Percentiles rank a stretch among this genome's conserved stretches.
Evolutionary conservation across 2,888 invertebrate species (phyloP).

Genomic region (Ptycholaimellus sp.): DNA sequence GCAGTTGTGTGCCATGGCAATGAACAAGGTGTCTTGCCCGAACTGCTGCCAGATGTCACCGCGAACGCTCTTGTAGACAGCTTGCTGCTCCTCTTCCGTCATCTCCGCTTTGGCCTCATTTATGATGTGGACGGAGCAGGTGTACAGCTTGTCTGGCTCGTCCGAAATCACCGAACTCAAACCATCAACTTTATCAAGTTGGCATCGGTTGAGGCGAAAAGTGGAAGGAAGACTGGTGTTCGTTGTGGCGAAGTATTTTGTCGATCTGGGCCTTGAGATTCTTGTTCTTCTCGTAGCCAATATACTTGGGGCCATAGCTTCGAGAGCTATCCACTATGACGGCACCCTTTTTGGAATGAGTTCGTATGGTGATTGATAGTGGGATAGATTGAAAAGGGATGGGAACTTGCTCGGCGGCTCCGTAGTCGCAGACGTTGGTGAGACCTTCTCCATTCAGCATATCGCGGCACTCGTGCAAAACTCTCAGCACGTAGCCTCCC

Average conservation of each 20-base stretch:
- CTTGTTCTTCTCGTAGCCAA: slow-evolving; percentile 1
- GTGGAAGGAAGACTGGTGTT: too few species aligned
- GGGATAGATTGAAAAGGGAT: too few species aligned
- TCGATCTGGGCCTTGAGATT: too few species aligned
- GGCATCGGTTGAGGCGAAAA: too few species aligned
- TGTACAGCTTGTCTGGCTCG: slow-evolving; percentile 7
- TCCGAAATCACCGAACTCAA: too few species aligned
- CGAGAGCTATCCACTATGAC: slow-evolving; percentile 3
- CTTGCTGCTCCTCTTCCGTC: background rate
- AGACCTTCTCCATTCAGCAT: slow-evolving; percentile 3
- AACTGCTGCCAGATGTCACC: slow-evolving; percentile 2
- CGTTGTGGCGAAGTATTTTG: too few species aligned
- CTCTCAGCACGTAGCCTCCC: slow-evolving; percentile 5
- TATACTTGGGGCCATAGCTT: slow-evolving; percentile 4
- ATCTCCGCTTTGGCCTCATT: slow-evolving; percentile 5
- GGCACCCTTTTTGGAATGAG: too few species aligned
- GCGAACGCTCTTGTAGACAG: slow-evolving; percentile 1
- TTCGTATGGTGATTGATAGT: too few species aligned
- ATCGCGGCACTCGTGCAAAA: slow-evolving; percentile 5
- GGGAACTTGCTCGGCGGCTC: slow-evolving; percentile 7
- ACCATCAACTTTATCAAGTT: too few species aligned
- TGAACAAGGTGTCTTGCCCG: background rate
- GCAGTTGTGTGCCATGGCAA: slow-evolving; percentile 6
- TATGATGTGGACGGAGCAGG: slow-evolving; percentile 6
- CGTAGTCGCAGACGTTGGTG: slow-evolving; percentile 2